A percentile compares a stretch with the other conserved stretches of the same genome.
phyloP scores from a whole-genome alignment of 2,797 vertebrate species.

The Apogon hyalosoma region DNA sequence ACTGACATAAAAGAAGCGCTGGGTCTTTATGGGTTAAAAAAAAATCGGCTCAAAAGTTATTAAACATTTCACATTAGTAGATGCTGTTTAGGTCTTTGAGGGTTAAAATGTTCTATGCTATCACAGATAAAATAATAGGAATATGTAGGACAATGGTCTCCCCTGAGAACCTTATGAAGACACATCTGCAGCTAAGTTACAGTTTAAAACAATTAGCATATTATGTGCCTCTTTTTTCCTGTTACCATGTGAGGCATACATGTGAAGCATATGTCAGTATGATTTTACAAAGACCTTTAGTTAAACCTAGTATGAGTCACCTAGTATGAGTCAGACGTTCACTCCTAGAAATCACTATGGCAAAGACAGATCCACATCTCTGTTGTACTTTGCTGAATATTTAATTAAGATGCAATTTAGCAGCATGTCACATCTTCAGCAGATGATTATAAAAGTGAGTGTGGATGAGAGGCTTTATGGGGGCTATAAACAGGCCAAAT shows the following conservation, averaged over 20 bases:
- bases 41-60: too few species aligned
- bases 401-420: conserved; percentile 2
- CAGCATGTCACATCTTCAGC: not conserved
- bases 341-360: not conserved
- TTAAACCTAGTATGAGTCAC: conserved; percentile 27
- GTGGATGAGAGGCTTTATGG: not conserved
- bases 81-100: too few species aligned
- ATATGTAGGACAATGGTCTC: not conserved
- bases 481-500: conserved; percentile 9
- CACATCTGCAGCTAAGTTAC: too few species aligned
- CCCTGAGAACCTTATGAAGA: conserved; percentile 2
- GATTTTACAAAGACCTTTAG: conserved; percentile 20
- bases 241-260: conserved; percentile 7
- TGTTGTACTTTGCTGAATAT: not conserved
- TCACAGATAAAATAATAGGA: not conserved
- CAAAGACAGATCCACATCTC: not conserved
- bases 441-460: conserved; percentile 6
- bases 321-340: conserved; percentile 24
- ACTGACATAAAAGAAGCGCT: too few species aligned
- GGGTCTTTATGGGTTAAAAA: too few species aligned
- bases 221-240: conserved; percentile 7
- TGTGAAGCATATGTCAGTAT: conserved; percentile 26
- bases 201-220: not conserved
- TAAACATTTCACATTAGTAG: too few species aligned
- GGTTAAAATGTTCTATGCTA: not conserved